Conservation (phyloP, 2,888 invertebrate genomes). For the Diarsia rubi region DNA sequence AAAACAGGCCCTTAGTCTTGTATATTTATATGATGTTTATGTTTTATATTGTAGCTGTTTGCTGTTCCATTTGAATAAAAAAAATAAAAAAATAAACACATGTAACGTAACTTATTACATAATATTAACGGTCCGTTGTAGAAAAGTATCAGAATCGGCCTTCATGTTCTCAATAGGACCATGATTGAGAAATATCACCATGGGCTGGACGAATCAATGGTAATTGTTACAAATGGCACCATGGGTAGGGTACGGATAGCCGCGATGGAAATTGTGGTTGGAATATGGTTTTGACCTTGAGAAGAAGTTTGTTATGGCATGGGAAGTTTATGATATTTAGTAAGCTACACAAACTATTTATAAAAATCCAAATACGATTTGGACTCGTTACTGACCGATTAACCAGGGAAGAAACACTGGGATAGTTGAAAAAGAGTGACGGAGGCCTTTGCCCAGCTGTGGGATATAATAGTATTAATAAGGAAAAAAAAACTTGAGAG, state of each 20-base stretch:
- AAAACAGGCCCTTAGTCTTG: no score
- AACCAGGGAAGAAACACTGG: no score
- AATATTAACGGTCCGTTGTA: constrained; percentile 34
- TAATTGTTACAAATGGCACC: constrained; percentile 84
- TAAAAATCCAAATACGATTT: no score
- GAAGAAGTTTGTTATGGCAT: background rate
- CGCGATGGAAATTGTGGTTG: constrained; percentile 13
- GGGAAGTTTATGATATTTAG: background rate
- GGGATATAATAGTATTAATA: no score
- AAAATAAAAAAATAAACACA: no score
- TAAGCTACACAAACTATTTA: background rate
- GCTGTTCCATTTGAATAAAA: no score
- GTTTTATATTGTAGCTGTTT: no score
- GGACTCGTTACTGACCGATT: no score
- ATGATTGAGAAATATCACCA: constrained; percentile 83
- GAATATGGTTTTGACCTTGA: constrained; percentile 8
- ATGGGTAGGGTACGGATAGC: constrained; percentile 49
- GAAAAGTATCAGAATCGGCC: constrained; percentile 45
- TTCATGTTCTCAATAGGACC: constrained; percentile 72
- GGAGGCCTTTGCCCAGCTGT: no score
- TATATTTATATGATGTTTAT: no score
- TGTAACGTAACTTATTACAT: constrained; percentile 2
- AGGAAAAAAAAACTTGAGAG: no score
- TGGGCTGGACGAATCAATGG: constrained; percentile 71
- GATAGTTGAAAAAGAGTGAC: no score